phyloP scores from a whole-genome alignment of 2,797 vertebrate genomes.

The Lacerta viridis region DNA sequence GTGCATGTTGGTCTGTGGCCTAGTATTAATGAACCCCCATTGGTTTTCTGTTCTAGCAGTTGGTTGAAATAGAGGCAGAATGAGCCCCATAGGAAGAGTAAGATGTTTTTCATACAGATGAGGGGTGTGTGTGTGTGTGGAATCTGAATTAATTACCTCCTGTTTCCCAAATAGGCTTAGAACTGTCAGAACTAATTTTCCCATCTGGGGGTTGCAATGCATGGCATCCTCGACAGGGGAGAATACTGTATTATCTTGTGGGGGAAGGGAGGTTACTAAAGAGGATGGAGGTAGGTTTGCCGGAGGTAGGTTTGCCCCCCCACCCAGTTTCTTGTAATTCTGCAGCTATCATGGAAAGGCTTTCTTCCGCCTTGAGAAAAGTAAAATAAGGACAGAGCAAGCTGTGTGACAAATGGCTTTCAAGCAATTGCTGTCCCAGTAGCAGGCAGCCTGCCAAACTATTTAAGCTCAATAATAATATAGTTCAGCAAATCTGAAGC shows the following conservation, averaged over 20 bases:
- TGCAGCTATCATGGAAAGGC: background rate
- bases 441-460: slow-evolving; percentile 24
- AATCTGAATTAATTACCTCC: slow-evolving; percentile 29
- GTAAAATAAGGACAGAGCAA: slow-evolving; percentile 29
- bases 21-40: slow-evolving; percentile 27
- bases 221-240: background rate
- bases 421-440: slow-evolving; percentile 20
- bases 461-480: slow-evolving; percentile 31
- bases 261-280: background rate
- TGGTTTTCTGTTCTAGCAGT: slow-evolving; percentile 34
- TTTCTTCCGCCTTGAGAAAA: slow-evolving; percentile 9
- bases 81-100: slow-evolving; percentile 10
- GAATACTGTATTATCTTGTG: background rate
- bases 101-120: slow-evolving; percentile 7
- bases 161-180: slow-evolving; percentile 16
- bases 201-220: slow-evolving; percentile 7
- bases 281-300: background rate
- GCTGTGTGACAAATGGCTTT: slow-evolving; percentile 19
- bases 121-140: background rate
- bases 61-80: slow-evolving; percentile 12
- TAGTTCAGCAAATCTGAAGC: slow-evolving; percentile 35
- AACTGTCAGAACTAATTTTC: slow-evolving; percentile 35
- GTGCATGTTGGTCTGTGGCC: slow-evolving; percentile 43
- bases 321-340: background rate
- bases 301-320: background rate